Conservation (phyloP, 2,797 vertebrate genomes). For the Clarias platycephalus region DNA sequence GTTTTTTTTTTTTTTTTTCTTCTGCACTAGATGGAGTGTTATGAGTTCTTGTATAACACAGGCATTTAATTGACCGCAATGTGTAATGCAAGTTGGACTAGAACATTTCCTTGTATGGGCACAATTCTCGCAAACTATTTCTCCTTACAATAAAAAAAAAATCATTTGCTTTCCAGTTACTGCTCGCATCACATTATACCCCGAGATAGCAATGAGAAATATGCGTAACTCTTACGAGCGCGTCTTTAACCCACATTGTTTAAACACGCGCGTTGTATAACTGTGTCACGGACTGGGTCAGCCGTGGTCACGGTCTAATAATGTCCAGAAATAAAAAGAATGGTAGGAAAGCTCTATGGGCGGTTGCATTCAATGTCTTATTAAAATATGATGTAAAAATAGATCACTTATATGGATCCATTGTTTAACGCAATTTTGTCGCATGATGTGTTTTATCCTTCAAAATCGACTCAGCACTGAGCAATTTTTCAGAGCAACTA, state of each 20-base stretch:
- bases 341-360: too few species aligned
- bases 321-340: neutral
- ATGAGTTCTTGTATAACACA: slow-evolving; percentile 40
- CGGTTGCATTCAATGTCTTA: neutral
- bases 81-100: neutral
- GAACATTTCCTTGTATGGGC: neutral
- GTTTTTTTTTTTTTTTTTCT: neutral
- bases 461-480: neutral
- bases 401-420: neutral
- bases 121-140: neutral
- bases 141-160: neutral
- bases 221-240: neutral
- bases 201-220: neutral
- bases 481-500: neutral
- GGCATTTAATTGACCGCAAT: slow-evolving; percentile 40
- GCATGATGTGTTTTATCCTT: neutral
- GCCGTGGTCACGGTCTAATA: slow-evolving; percentile 54
- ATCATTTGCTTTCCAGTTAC: too few species aligned
- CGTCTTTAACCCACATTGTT: neutral
- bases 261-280: slow-evolving; percentile 66
- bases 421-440: neutral
- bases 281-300: slow-evolving; percentile 68
- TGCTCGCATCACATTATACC: neutral
- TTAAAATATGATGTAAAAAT: neutral
- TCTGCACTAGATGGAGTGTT: neutral